These are phyloP conservation scores for Cygnus olor DNA, from an alignment of 2,797 vertebrate genomes.

Conservation along the genomic window DNA sequence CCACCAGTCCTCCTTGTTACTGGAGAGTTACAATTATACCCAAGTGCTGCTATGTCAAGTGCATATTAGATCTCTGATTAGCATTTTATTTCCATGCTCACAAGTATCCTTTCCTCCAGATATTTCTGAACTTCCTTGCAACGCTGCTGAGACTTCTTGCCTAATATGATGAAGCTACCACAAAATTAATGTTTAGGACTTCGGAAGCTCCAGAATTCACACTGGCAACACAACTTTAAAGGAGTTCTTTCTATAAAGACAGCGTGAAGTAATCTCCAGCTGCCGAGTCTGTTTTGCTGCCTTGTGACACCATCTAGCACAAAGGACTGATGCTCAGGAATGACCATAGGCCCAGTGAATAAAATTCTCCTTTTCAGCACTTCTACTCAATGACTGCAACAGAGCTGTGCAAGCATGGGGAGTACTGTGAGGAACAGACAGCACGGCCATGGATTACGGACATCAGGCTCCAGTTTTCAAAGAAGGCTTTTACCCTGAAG, in stretches of 20 bases:
- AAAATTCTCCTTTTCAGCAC: neutral
- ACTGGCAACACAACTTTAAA: neutral
- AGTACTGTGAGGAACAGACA: neutral
- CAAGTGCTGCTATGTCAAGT: neutral
- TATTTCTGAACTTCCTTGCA: neutral
- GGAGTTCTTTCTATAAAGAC: neutral
- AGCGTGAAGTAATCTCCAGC: neutral
- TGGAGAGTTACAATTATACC: neutral
- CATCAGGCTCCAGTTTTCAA: neutral
- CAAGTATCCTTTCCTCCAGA: neutral
- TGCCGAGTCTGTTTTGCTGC: neutral
- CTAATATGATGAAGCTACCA: neutral
- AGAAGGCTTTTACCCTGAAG: neutral
- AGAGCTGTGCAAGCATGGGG: neutral
- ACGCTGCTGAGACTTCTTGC: neutral
- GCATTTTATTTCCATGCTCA: neutral
- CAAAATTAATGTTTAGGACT: neutral
- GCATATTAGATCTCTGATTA: neutral
- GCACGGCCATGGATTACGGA: neutral
- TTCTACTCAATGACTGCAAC: neutral
- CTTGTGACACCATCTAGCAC: neutral
- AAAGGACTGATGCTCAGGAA: neutral
- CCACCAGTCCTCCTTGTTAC: neutral
- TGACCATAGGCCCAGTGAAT: neutral
- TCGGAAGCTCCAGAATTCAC: neutral